These are phyloP conservation scores for Macrocentrus cingulum DNA, from an alignment of 1,140 invertebrate species.

Conservation along the genomic window DNA sequence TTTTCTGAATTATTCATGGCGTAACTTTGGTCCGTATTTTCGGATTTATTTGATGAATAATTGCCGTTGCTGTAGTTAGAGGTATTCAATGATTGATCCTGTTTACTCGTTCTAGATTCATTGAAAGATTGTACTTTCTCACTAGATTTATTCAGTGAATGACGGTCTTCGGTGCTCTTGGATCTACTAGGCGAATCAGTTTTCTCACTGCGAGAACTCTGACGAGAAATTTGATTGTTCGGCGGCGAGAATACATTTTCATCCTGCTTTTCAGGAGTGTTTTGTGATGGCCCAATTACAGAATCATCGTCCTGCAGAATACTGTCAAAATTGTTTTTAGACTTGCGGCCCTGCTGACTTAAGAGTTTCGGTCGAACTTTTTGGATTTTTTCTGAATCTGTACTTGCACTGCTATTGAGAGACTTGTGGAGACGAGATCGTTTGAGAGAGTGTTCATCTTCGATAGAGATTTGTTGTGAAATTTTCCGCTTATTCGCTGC, in stretches of 20 bases:
- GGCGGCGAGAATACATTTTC: neutral
- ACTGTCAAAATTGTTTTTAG: neutral
- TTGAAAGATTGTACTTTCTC: neutral
- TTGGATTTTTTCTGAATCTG: neutral
- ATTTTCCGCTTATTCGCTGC: neutral
- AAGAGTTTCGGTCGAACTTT: constrained; percentile 2
- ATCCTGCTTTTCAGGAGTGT: no score
- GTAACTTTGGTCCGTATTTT: no score
- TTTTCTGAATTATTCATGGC: no score
- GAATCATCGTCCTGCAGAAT: neutral
- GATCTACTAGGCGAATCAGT: no score
- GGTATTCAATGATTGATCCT: neutral
- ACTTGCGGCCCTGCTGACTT: constrained; percentile 6
- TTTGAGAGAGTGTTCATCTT: neutral
- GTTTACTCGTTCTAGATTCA: neutral
- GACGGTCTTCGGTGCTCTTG: no score
- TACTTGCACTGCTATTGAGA: neutral
- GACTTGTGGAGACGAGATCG: neutral
- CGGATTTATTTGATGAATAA: no score
- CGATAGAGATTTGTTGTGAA: neutral
- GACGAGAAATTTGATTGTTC: neutral
- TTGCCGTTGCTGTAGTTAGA: no score
- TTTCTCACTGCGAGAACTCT: neutral
- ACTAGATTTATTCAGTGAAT: neutral
- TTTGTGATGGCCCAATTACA: constrained; percentile 8